Evolutionary conservation across 2,797 vertebrate genomes (phyloP).

Genomic region (Distichodus sexfasciatus): DNA sequence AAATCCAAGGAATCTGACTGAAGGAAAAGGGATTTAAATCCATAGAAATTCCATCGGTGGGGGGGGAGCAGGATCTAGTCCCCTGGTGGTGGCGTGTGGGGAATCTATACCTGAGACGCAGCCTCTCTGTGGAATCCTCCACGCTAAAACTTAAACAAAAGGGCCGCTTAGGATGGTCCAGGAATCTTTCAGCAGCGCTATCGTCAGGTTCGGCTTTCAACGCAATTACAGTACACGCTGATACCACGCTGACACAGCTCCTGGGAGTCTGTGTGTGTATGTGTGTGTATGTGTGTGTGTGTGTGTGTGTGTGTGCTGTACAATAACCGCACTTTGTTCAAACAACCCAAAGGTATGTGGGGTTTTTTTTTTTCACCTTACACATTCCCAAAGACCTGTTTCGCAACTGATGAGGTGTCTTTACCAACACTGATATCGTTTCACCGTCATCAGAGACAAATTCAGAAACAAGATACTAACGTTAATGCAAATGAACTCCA

Average conservation of each 20-base stretch:
- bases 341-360: constrained; percentile 30
- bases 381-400: neutral
- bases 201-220: constrained; percentile 50
- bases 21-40: neutral
- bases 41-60: neutral
- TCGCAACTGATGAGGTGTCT: neutral
- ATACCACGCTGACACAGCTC: constrained; percentile 28
- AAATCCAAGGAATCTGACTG: too few relatives aligned
- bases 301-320: neutral
- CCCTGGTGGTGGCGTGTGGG: too few relatives aligned
- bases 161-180: constrained; percentile 43
- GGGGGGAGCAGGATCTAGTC: too few relatives aligned
- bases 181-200: constrained; percentile 43
- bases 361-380: neutral
- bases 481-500: too few relatives aligned
- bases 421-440: too few relatives aligned
- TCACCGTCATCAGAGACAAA: too few relatives aligned
- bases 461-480: too few relatives aligned
- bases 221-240: constrained; percentile 46
- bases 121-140: neutral
- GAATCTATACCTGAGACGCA: neutral
- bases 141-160: constrained; percentile 58
- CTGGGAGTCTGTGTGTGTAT: neutral
- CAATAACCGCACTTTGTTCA: constrained; percentile 1
- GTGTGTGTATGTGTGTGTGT: too few relatives aligned